Evolutionary conservation across 2,797 vertebrate species (phyloP).

Genomic region (Periparus ater): DNA sequence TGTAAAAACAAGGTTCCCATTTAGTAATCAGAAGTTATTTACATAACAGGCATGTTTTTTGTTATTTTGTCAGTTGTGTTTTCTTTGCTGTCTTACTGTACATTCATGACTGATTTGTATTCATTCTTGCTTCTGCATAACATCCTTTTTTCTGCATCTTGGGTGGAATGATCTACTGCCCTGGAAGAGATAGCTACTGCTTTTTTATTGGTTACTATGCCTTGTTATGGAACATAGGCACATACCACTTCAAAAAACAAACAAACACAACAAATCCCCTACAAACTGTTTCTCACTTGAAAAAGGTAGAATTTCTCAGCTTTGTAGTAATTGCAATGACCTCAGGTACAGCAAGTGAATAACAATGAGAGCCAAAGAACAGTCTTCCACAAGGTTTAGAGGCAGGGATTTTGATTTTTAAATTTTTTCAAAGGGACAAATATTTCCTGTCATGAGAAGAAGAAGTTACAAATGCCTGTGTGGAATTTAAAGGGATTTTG

Average conservation of each 20-base stretch:
- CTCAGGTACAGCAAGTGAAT: background rate
- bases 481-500: slow-evolving; percentile 42
- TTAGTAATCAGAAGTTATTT: slow-evolving; percentile 3
- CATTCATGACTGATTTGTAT: background rate
- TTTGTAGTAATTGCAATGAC: background rate
- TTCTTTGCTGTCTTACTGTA: background rate
- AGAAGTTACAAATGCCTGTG: background rate
- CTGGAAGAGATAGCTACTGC: background rate
- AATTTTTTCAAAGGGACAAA: background rate
- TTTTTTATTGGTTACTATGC: background rate
- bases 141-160: background rate
- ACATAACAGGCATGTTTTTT: background rate
- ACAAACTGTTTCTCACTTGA: background rate
- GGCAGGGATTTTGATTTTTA: background rate
- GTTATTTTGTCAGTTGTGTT: background rate
- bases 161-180: background rate
- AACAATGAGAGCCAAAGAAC: background rate
- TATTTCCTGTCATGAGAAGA: background rate
- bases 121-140: background rate
- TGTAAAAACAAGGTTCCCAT: background rate
- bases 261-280: background rate
- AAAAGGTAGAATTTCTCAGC: background rate
- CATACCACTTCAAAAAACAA: background rate
- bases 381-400: background rate
- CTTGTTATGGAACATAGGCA: background rate